These are phyloP conservation scores for Tenthredo mesomela DNA, from an alignment of 2,888 invertebrate genomes.

Conservation along the genomic window DNA sequence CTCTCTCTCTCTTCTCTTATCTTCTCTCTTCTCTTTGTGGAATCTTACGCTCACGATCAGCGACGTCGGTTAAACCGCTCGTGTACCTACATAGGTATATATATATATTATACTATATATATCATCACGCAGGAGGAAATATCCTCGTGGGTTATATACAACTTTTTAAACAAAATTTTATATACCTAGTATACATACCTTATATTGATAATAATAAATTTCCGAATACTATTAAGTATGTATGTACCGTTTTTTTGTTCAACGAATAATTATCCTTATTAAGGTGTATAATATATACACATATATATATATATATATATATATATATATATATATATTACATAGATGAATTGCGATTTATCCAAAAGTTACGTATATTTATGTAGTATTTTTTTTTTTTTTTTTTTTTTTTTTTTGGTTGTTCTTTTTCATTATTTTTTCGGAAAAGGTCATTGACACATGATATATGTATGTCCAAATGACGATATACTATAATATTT, in stretches of 20 bases:
- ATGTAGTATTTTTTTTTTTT: not conserved
- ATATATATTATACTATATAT: not conserved
- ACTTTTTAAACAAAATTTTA: not conserved
- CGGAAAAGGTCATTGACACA: conserved; percentile 1
- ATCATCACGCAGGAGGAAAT: not conserved
- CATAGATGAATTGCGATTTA: not conserved
- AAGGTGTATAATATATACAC: no score
- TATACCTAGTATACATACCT: no score
- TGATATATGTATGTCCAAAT: not conserved
- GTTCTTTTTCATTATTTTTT: not conserved
- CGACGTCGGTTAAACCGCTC: not conserved
- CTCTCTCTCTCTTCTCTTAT: not conserved
- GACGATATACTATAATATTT: not conserved
- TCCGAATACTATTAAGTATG: not conserved
- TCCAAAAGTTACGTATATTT: not conserved
- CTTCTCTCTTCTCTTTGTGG: not conserved
- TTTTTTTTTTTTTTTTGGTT: not conserved
- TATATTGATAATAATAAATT: not conserved
- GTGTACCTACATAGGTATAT: not conserved
- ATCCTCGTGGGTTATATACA: not conserved
- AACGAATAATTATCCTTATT: not conserved
- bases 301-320: no score
- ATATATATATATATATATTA: no score
- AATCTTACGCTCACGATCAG: conserved; percentile 5
- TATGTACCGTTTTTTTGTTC: not conserved